A percentile compares a stretch with the other conserved stretches of the same genome.
These are phyloP conservation scores for Parambassis ranga DNA, from an alignment of 2,797 vertebrate genomes.

Conservation along the genomic window DNA sequence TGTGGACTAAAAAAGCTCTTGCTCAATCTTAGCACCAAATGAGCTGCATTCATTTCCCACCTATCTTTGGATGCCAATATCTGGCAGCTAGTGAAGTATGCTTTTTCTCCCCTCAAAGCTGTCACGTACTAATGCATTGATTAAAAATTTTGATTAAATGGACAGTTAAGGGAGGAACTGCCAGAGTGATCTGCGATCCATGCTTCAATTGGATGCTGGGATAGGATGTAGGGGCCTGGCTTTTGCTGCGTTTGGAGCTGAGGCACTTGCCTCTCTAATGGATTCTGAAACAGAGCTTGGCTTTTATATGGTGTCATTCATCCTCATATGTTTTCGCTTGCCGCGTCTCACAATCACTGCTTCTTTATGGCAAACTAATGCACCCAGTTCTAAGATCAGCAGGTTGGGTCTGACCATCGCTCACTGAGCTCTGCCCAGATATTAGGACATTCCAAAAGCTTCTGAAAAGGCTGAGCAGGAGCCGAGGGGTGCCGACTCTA, in stretches of 20 bases:
- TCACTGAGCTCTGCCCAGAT: slow-evolving; percentile 52
- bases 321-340: slow-evolving; percentile 74
- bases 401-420: slow-evolving; percentile 64
- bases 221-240: slow-evolving; percentile 25
- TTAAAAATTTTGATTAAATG: slow-evolving; percentile 67
- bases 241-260: slow-evolving; percentile 31
- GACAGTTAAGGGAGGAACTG: slow-evolving; percentile 52
- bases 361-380: slow-evolving; percentile 77
- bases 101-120: slow-evolving; percentile 43
- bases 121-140: slow-evolving; percentile 66
- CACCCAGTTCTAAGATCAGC: slow-evolving; percentile 73
- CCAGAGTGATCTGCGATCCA: slow-evolving; percentile 43
- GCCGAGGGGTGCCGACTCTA: slow-evolving; percentile 43
- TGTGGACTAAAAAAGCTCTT: slow-evolving; percentile 12
- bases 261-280: slow-evolving; percentile 64
- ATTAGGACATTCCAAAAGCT: slow-evolving; percentile 51
- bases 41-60: slow-evolving; percentile 62
- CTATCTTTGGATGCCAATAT: slow-evolving; percentile 66
- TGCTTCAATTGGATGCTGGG: slow-evolving; percentile 28
- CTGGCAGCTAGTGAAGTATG: slow-evolving; percentile 52
- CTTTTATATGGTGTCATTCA: slow-evolving; percentile 76
- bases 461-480: slow-evolving; percentile 39
- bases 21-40: slow-evolving; percentile 54
- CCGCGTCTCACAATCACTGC: slow-evolving; percentile 67
- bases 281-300: slow-evolving; percentile 73